Base-by-base conservation (phyloP, 2,797 vertebrate species). In the Leucoraja ocellata region DNA sequence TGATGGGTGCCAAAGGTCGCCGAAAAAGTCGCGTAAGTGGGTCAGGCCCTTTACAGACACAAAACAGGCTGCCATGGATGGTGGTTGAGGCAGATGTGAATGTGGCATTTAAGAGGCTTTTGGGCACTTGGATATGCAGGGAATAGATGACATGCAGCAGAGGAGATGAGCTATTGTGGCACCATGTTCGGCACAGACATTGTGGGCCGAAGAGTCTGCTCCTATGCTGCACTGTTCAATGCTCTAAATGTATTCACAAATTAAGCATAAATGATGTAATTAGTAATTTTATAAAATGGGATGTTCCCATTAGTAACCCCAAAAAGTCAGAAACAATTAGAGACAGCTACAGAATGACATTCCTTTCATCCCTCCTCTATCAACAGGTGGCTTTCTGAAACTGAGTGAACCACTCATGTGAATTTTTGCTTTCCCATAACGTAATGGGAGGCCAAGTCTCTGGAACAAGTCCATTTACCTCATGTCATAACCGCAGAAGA, bases 341-440 rank as follows among this genome's bases (percentile, higher is more conserved):
- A 88, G 63, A 21, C 84, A 32, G 61, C 84, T 21, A 88, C 63
- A 68, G n/a, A 36, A 63, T 88, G 63, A 32, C 63, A 21, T 68
- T 68, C 21, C 58, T 68, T 88, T 88, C 21, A 8, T 63, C 84
- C n/a, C 46, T 76, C 25, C 23, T 76, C 90, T 54, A 92, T 92
- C 90, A 95, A 95, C 95, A 96, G 96, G 96, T 97, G 95, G 77
- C 90, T 0, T 94, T 93, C 95, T 94, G 93, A 93, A 88, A 95
- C 94, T 94, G 71, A 74, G 71, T 74, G 95, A 95, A 96, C 96
- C 94, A 96, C 95, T 95, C 95, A 94, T 96, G 96, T 96, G 96
- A 96, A 96, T 95, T 96, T 96, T 94, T 93, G 94, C 94, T 95
- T 96, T 96, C 96, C 95, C 96, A 96, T 95, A 95, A 93, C 79